Percentiles rank a stretch among this genome's conserved stretches.
phyloP scores from a whole-genome alignment of 2,888 invertebrate genomes.

The Priocnemis perturbator region DNA sequence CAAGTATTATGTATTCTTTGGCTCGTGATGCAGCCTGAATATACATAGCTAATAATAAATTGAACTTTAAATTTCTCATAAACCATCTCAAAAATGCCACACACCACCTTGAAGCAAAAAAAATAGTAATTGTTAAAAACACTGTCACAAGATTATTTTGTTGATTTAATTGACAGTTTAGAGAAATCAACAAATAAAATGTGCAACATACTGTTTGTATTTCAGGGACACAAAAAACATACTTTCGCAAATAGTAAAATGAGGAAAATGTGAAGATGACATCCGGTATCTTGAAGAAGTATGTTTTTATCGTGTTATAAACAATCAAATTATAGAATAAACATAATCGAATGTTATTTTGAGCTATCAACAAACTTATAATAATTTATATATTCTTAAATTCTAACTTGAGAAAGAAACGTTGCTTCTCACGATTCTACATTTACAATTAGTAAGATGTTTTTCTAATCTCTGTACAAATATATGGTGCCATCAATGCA shows the following conservation, averaged over 20 bases:
- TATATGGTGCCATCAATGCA: neutral
- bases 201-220: neutral
- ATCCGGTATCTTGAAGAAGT: neutral
- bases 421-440: neutral
- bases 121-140: neutral
- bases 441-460: neutral
- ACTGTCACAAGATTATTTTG: too few species aligned
- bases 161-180: neutral
- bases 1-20: constrained; percentile 17
- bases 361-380: neutral
- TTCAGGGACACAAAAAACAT: neutral
- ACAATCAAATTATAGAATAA: neutral
- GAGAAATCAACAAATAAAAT: neutral
- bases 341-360: neutral
- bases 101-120: neutral
- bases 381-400: neutral
- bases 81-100: neutral
- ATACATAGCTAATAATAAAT: too few species aligned
- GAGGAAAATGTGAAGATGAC: too few species aligned
- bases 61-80: neutral
- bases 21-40: neutral
- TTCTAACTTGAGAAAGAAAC: neutral
- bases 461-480: neutral
- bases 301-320: constrained; percentile 2
- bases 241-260: too few species aligned